Evolutionary conservation across 2,113 vertebrate species (phyloP), one percentile per base, ranked within the genome.

Genomic region (Psilopogon haemacephalus): DNA sequence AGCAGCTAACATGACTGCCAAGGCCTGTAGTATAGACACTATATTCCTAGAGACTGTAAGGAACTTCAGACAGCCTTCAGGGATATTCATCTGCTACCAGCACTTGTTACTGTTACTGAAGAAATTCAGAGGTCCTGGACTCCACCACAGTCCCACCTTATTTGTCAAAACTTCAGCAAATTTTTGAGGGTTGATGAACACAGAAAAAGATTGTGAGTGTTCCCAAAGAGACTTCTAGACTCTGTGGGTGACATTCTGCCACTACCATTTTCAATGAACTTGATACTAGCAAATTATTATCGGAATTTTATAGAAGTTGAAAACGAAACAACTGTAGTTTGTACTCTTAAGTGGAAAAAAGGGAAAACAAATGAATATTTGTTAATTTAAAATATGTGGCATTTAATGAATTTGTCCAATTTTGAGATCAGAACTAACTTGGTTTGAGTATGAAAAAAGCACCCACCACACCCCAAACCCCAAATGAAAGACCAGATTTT

Each of bases 391-490:
- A 89, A 18, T 5, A 24, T 21, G 12, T n/a, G 8, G 1, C 4
- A 74, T 48, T 62, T 38, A 62, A 62, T 44, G 1, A 42, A 30
- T 67, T 32, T 67, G 5, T 55, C 37, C 7, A n/a, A 5, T 44
- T 50, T 77, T n/a, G 81, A 12, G 14, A 62, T 63, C 15, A 77
- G 27, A 77, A 59, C 19, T 50, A 27, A 58, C 10, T 30, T 80
- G 11, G 7, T 59, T 87, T 74, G 32, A 5, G 24, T 65, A 70
- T n/a, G 8, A 65, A 80, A 77, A 71, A 54, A 17, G 1, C 0
- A 1, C 11, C 9, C 7, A 7, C 11, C 44, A 15, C 7, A 50
- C 1, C 4, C 8, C 35, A 70, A 60, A 5, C 4, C 4, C 8
- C 32, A 59, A 54, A 35, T 1, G 3, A 65, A 74, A 35, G 0